Evolutionary conservation across 2,113 vertebrate species (phyloP).

Genomic region (Gavialis gangeticus): DNA sequence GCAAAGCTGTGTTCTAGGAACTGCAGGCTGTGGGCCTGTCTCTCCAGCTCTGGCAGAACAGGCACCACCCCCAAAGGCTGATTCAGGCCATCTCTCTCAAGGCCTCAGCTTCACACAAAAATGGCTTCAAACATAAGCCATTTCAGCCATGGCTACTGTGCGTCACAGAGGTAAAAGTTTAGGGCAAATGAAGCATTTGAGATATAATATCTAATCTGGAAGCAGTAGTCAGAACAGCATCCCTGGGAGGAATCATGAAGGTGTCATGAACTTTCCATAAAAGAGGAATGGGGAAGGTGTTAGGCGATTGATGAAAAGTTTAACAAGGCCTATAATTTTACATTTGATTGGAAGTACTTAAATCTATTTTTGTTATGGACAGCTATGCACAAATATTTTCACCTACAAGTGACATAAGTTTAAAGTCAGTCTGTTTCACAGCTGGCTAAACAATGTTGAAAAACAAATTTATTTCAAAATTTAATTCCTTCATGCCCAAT

Average conservation of each 20-base stretch:
- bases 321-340: background rate
- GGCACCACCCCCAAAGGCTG: background rate
- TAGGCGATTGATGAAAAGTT: background rate
- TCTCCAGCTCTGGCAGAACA: background rate
- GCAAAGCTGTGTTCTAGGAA: background rate
- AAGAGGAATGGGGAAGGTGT: background rate
- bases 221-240: background rate
- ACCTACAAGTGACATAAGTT: background rate
- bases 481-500: background rate
- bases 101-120: background rate
- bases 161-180: accelerated
- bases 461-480: background rate
- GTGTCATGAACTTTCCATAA: background rate
- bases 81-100: background rate
- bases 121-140: background rate
- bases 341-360: background rate
- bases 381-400: background rate
- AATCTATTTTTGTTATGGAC: background rate
- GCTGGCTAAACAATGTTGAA: background rate
- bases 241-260: background rate
- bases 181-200: background rate
- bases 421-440: background rate
- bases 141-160: background rate
- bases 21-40: background rate
- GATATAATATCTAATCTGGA: background rate